Evolutionary conservation across 2,888 invertebrate species (phyloP).

Genomic region (Julus scanicus): DNA sequence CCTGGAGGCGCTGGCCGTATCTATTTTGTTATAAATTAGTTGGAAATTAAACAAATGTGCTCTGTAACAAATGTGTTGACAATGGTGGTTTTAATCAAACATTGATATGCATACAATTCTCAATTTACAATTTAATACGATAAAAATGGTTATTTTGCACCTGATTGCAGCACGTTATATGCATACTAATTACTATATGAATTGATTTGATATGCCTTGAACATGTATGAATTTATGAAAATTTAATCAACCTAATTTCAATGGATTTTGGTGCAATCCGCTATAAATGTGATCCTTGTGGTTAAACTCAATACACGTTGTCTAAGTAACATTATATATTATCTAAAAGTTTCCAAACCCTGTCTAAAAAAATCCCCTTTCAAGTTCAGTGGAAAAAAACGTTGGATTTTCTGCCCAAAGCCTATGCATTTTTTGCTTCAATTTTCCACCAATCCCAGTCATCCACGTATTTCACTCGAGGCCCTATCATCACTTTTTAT

Average conservation of each 20-base stretch:
- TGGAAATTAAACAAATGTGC: neutral
- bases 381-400: conserved; percentile 11
- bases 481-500: conserved; percentile 46
- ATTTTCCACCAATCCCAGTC: neutral
- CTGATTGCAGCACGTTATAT: too few species aligned
- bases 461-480: neutral
- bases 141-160: too few species aligned
- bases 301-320: neutral
- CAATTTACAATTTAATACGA: too few species aligned
- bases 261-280: neutral
- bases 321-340: neutral
- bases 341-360: neutral
- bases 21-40: too few species aligned
- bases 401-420: neutral
- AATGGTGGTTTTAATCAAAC: neutral
- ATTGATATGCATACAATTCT: neutral
- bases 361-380: neutral
- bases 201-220: neutral
- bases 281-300: neutral
- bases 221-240: neutral
- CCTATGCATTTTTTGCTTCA: neutral
- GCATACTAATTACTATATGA: too few species aligned
- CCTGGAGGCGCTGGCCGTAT: too few species aligned
- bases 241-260: neutral
- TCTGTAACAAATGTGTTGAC: too few species aligned